Evolutionary conservation across 2,113 vertebrate species (phyloP).

Genomic region (Enhydra lutris): DNA sequence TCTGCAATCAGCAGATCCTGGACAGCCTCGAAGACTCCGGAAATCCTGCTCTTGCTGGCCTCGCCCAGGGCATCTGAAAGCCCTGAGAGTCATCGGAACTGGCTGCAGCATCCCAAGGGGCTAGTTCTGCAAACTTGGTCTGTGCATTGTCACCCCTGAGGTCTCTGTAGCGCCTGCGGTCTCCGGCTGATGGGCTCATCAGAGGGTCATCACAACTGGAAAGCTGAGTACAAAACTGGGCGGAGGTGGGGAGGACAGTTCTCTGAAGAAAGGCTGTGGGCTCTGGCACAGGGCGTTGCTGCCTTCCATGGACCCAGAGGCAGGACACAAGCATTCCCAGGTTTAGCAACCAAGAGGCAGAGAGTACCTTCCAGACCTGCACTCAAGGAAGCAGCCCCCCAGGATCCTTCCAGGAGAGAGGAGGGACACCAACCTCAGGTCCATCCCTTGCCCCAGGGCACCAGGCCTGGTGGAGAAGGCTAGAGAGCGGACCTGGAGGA

Average conservation of each 20-base stretch:
- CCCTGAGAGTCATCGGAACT: fast-evolving
- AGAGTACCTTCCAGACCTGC: background rate
- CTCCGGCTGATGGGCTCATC: too few relatives aligned
- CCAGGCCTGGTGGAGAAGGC: background rate
- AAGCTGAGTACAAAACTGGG: background rate
- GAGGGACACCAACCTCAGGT: too few relatives aligned
- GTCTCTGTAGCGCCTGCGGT: too few relatives aligned
- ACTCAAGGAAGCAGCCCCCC: background rate
- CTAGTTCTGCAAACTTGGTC: background rate
- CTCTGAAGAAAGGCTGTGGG: background rate
- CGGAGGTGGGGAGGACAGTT: too few relatives aligned
- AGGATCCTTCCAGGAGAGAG: background rate
- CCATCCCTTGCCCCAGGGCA: too few relatives aligned
- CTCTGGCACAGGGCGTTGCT: background rate
- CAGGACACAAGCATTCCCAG: background rate
- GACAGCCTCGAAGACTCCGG: background rate
- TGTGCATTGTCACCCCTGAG: fast-evolving
- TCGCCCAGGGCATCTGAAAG: background rate
- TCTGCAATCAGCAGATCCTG: fast-evolving
- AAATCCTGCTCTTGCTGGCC: fast-evolving
- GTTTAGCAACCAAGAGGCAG: too few relatives aligned
- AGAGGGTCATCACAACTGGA: background rate
- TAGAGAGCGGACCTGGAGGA: too few relatives aligned
- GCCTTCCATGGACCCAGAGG: background rate
- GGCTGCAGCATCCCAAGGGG: background rate